These are phyloP conservation scores for Trididemnum miniatum DNA, from an alignment of 23 tunicate genomes.

Conservation along the genomic window DNA sequence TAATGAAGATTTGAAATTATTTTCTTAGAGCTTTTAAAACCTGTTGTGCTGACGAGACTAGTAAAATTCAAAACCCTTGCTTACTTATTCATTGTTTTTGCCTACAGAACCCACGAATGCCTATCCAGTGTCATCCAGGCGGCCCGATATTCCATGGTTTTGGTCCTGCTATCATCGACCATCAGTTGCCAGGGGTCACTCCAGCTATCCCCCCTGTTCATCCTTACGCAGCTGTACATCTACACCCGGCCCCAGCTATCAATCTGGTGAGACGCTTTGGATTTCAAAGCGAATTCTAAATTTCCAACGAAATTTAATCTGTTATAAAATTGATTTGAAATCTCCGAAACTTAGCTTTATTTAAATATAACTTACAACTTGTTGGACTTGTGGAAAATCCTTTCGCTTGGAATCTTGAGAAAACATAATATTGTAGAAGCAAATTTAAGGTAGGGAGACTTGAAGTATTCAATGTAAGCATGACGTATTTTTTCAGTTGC, in stretches of 20 bases:
- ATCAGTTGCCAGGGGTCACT: conserved; percentile 56
- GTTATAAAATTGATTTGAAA: too few relatives aligned
- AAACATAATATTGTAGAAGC: too few relatives aligned
- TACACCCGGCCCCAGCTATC: conserved; percentile 71
- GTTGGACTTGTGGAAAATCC: too few relatives aligned
- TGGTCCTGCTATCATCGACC: conserved; percentile 68
- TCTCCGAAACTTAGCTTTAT: background rate
- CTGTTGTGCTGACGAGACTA: too few relatives aligned
- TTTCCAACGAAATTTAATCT: background rate
- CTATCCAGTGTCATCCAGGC: conserved; percentile 69
- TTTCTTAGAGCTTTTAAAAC: too few relatives aligned
- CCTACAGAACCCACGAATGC: conserved; percentile 55
- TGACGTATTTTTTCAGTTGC: conserved; percentile 47
- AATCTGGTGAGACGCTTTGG: conserved; percentile 59
- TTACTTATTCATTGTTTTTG: background rate
- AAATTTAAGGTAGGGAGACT: too few relatives aligned
- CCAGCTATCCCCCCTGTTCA: conserved; percentile 47
- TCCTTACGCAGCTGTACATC: conserved; percentile 54
- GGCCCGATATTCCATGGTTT: conserved; percentile 53
- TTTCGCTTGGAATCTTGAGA: too few relatives aligned
- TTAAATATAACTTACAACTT: too few relatives aligned
- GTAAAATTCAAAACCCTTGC: too few relatives aligned
- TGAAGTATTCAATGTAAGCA: too few relatives aligned
- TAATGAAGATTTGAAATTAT: too few relatives aligned
- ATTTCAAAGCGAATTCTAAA: background rate